phyloP scores from a whole-genome alignment of 2,113 vertebrate species.

The Pachycephala philippinensis region DNA sequence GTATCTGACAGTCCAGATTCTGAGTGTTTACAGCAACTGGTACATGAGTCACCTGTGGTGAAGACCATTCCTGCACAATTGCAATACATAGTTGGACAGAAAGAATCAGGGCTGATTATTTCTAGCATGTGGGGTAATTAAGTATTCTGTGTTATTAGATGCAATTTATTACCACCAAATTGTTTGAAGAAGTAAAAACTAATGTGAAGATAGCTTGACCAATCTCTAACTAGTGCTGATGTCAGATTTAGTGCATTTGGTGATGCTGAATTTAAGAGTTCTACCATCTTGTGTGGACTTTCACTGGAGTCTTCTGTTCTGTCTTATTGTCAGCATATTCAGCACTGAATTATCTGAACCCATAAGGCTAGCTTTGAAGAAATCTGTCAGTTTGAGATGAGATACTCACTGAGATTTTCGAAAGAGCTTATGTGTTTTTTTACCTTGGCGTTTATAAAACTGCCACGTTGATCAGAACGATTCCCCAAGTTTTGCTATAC shows the following conservation, averaged over 20 bases:
- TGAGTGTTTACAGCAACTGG: neutral
- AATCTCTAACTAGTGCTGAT: neutral
- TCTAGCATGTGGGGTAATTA: neutral
- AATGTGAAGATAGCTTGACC: neutral
- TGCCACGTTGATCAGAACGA: slow-evolving; percentile 42
- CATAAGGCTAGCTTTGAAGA: neutral
- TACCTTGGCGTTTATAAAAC: slow-evolving; percentile 34
- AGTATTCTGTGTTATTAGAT: neutral
- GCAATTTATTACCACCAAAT: neutral
- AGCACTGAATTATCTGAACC: neutral
- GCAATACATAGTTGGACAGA: neutral
- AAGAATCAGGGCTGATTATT: neutral
- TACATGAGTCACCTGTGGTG: neutral
- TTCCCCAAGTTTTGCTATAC: slow-evolving; percentile 35
- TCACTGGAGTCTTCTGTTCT: neutral
- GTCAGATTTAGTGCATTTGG: neutral
- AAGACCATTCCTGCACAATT: neutral
- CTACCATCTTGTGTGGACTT: neutral
- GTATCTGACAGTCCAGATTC: neutral
- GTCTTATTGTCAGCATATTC: neutral
- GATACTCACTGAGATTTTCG: neutral
- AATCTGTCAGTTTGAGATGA: slow-evolving; percentile 21
- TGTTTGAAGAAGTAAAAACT: neutral
- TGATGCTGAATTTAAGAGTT: neutral
- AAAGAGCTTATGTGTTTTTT: slow-evolving; percentile 14